A percentile compares a stretch with the other conserved stretches of the same genome.
Conservation (phyloP, 2,113 vertebrate species). For the Sprattus sprattus region DNA sequence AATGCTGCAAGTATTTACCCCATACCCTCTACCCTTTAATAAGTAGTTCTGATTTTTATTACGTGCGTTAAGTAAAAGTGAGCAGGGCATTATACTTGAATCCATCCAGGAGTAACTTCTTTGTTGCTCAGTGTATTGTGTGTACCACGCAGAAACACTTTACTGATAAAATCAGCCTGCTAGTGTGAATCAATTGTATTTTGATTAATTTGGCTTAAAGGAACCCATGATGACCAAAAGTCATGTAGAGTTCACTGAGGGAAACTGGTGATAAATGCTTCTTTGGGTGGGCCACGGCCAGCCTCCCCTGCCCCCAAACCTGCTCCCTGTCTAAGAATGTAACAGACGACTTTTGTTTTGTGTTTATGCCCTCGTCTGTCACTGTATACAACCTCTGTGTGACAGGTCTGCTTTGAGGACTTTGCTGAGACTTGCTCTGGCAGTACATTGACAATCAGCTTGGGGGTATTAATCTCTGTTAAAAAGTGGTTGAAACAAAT, state of each 20-base stretch:
- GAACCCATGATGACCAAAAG: not conserved
- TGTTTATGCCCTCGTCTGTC: constrained; percentile 50
- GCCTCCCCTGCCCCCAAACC: not conserved
- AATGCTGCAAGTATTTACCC: constrained; percentile 43
- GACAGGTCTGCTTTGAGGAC: constrained; percentile 29
- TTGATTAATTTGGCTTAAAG: not conserved
- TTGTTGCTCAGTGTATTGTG: not conserved
- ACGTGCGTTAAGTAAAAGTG: not conserved
- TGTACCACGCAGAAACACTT: not conserved
- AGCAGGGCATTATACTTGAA: not conserved
- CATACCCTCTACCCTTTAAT: constrained; percentile 13
- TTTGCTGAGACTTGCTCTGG: constrained; percentile 52
- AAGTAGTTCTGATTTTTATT: constrained; percentile 16
- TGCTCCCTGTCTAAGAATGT: constrained; percentile 35
- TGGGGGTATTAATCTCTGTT: constrained; percentile 33
- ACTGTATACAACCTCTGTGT: constrained; percentile 32
- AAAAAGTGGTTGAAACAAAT: not conserved
- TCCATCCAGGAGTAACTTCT: not conserved
- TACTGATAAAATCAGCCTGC: not conserved
- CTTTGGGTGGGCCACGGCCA: not conserved
- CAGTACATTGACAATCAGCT: not conserved
- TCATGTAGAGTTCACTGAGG: not conserved
- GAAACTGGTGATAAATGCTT: constrained; percentile 6
- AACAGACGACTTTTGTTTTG: constrained; percentile 49
- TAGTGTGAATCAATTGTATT: not conserved